Evolutionary conservation across 2,113 vertebrate genomes (phyloP).

Genomic region (Todiramphus chloris): DNA sequence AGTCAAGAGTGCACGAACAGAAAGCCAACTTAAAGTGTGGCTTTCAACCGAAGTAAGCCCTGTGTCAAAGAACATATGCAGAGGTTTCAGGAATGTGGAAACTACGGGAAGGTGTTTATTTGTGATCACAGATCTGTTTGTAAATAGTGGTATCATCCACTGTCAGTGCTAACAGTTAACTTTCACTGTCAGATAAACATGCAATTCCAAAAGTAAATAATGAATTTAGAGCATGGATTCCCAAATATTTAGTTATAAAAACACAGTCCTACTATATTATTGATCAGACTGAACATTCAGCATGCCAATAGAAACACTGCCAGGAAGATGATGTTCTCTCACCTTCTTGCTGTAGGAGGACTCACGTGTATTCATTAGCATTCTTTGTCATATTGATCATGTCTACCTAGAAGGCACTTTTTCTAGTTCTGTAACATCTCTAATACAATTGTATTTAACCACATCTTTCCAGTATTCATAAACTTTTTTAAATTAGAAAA

Average conservation of each 20-base stretch:
- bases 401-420: not conserved
- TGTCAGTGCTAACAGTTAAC: not conserved
- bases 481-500: not conserved
- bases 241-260: not conserved
- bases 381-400: not conserved
- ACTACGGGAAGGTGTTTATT: not conserved
- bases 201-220: not conserved
- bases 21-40: not conserved
- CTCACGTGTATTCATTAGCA: not conserved
- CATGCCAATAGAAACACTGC: not conserved
- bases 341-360: not conserved
- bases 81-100: not conserved
- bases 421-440: not conserved
- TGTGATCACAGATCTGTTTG: not conserved
- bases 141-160: not conserved
- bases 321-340: not conserved
- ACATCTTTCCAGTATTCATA: not conserved
- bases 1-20: not conserved
- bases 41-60: not conserved
- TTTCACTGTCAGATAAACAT: not conserved
- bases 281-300: not conserved
- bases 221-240: not conserved
- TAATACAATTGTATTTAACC: not conserved
- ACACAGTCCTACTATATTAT: accelerated
- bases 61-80: not conserved